These are phyloP conservation scores for Metopia argyrocephala DNA, from an alignment of 2,888 invertebrate genomes.

Conservation along the genomic window DNA sequence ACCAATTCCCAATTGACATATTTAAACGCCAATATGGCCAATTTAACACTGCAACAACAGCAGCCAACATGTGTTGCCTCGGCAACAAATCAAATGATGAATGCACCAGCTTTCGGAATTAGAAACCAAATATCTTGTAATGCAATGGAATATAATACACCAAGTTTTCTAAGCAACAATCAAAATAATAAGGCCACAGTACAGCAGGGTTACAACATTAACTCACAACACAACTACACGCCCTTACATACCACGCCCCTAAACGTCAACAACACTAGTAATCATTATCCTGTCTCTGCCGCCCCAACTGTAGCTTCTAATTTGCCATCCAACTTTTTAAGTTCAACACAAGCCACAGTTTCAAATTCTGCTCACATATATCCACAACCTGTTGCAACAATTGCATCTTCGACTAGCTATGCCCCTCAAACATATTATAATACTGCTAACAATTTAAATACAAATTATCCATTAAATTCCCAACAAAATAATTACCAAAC, in stretches of 20 bases:
- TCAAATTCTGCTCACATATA: constrained; percentile 42
- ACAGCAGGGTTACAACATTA: neutral
- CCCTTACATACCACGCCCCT: constrained; percentile 23
- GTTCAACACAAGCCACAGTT: constrained; percentile 15
- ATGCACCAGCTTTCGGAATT: neutral
- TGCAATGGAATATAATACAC: constrained; percentile 25
- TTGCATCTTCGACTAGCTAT: constrained; percentile 5
- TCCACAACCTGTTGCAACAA: constrained; percentile 29
- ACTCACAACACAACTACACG: constrained; percentile 13
- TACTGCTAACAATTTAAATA: constrained; percentile 28
- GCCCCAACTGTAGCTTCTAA: constrained; percentile 7
- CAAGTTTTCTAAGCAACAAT: constrained; percentile 36
- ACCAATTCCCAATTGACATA: constrained; percentile 71
- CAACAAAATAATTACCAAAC: constrained; percentile 35
- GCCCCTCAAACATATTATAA: constrained; percentile 48
- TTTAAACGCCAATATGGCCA: constrained; percentile 69
- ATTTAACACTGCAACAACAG: constrained; percentile 67
- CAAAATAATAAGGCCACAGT: constrained; percentile 13
- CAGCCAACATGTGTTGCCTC: neutral
- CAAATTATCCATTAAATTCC: constrained; percentile 36
- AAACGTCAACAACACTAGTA: constrained; percentile 11
- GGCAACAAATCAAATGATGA: neutral
- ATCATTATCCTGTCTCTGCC: neutral
- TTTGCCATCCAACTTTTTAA: constrained; percentile 1
- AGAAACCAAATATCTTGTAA: constrained; percentile 41